phyloP scores from a whole-genome alignment of 2,113 vertebrate species.

The Xiphophorus hellerii region DNA sequence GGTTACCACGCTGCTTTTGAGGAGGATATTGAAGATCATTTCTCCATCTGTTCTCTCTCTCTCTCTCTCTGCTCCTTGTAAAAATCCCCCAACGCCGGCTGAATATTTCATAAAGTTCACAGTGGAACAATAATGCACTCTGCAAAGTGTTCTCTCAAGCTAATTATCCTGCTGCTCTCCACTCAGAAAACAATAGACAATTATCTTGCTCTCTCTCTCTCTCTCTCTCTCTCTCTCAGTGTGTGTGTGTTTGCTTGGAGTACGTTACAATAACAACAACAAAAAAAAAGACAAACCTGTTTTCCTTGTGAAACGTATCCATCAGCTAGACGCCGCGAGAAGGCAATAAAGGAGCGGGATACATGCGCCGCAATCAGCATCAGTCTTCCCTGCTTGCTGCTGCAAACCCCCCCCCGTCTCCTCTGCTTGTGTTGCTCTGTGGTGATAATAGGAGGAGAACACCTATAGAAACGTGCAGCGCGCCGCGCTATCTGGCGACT shows the following conservation, averaged over 20 bases:
- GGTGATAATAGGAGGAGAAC: constrained; percentile 40
- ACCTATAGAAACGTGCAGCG: constrained; percentile 61
- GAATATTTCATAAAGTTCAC: constrained; percentile 78
- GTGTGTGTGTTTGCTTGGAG: constrained; percentile 11
- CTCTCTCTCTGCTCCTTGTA: constrained; percentile 39
- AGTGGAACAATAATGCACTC: constrained; percentile 74
- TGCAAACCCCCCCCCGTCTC: constrained; percentile 29
- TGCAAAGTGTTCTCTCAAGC: constrained; percentile 69
- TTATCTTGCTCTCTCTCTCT: constrained; percentile 64
- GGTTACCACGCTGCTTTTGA: constrained; percentile 55
- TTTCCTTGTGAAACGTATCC: constrained; percentile 69
- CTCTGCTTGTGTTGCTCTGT: constrained; percentile 38
- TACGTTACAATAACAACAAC: constrained; percentile 55
- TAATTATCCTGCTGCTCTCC: constrained; percentile 70
- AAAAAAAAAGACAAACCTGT: constrained; percentile 69
- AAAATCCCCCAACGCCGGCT: constrained; percentile 51
- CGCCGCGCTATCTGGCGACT: constrained; percentile 69
- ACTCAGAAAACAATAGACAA: constrained; percentile 73
- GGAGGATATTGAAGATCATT: constrained; percentile 53
- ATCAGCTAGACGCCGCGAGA: constrained; percentile 58
- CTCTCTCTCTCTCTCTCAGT: constrained; percentile 26
- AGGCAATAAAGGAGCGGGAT: constrained; percentile 56
- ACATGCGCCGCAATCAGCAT: constrained; percentile 59
- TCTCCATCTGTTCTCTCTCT: constrained; percentile 57
- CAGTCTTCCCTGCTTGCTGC: constrained; percentile 54